Conservation (phyloP, 2,888 invertebrate genomes). For the Sarcophaga caerulescens region DNA sequence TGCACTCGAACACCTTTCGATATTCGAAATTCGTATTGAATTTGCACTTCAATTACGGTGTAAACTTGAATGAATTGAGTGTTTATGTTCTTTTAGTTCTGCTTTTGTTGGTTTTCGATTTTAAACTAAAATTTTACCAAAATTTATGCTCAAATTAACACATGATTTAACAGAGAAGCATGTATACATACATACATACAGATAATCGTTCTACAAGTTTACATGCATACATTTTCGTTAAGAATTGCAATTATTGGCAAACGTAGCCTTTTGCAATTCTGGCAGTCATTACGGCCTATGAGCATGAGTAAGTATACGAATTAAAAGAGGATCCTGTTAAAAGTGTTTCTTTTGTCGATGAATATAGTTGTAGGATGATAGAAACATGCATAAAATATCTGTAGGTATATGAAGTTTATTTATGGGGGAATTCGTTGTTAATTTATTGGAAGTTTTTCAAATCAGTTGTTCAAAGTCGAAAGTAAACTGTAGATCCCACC, state of each 20-base stretch:
- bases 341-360: background rate
- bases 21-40: constrained; percentile 1
- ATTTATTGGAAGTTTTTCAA: too few species aligned
- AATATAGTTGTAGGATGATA: too few species aligned
- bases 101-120: constrained; percentile 4
- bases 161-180: background rate
- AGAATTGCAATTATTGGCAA: background rate
- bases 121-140: background rate
- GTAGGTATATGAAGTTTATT: too few species aligned
- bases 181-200: background rate
- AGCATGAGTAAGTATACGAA: background rate
- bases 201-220: background rate
- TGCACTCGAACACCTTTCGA: constrained; percentile 52
- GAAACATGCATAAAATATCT: too few species aligned
- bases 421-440: too few species aligned
- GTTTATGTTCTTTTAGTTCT: too few species aligned
- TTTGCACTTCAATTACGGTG: constrained; percentile 51
- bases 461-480: too few species aligned
- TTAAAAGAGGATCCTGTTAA: background rate
- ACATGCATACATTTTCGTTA: background rate
- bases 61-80: constrained; percentile 33
- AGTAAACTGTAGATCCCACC: too few species aligned
- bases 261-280: background rate
- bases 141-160: background rate
- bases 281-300: background rate